Base-by-base conservation (phyloP, 2,888 invertebrate genomes). In the Pyrocoelia pectoralis region DNA sequence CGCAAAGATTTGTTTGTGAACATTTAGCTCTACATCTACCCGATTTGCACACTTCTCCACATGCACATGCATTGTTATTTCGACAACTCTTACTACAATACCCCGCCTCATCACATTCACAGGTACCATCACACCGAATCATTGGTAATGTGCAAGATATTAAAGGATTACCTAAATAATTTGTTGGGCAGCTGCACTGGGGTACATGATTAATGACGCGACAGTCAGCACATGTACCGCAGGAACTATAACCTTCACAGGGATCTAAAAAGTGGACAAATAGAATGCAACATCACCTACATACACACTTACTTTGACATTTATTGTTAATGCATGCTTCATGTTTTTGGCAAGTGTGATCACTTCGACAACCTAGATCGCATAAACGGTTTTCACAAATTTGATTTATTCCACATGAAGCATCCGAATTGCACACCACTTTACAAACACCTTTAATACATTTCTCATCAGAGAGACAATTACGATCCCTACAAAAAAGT, bases 381-480 rank as follows among this genome's bases (percentile, higher is more conserved):
- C 95, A 95, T 67, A 95, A 85, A 72, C 94, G 86, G 73, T 92
- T 93, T 79, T 93, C 92, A 75, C 96, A 96, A 72, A 96, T 94
- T 80, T 94, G 92, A 69, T 92, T 90, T 10, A 86, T 84, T 14
- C 87, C 87, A 75, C 95, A 96, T 63, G 91, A 89, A 10, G 89
- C 86, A 77, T 96, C 95, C 55, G 90, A 93, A 76, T 94, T 95
- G 76, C 95, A 96, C 24, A 95, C 89, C 1, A 90, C 85, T 79
- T 92, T 90, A 76, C 95, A 95, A 55, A 90, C 87, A 46, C 93
- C 94, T 57, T 88, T 86, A 68, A 94, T 88, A 79, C 96, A 96
- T 71, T 92, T 88, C 80, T 95, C 95, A 75, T 94, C 93, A 12
- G 91, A 88, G 67, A 95, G 82, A 76, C 96, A 96, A 72, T 92